Percentiles rank a stretch among this genome's conserved stretches.
Evolutionary conservation across 1,140 invertebrate genomes (phyloP).

Genomic region (Lethrus apterus): DNA sequence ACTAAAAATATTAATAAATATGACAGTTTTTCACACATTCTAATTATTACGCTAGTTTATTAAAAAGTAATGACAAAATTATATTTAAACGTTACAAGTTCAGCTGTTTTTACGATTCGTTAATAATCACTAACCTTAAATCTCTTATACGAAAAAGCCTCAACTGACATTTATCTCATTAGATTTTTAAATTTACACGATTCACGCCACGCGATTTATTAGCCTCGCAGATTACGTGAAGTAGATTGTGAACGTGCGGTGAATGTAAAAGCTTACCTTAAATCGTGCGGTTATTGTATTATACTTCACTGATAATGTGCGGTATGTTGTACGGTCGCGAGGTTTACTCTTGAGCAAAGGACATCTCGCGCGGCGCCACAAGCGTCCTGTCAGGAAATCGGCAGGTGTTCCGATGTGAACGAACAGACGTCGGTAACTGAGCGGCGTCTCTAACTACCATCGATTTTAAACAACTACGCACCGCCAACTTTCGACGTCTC

Average conservation of each 20-base stretch:
- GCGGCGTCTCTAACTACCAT: slow-evolving; percentile 22
- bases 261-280: slow-evolving; percentile 8
- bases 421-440: slow-evolving; percentile 23
- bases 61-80: too few species aligned
- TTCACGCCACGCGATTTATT: slow-evolving; percentile 5
- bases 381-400: not conserved
- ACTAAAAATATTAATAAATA: too few species aligned
- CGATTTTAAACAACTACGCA: slow-evolving; percentile 24
- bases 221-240: slow-evolving; percentile 2
- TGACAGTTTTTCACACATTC: too few species aligned
- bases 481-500: slow-evolving; percentile 16
- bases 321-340: slow-evolving; percentile 1
- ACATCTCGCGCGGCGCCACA: slow-evolving; percentile 14
- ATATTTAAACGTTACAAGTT: too few species aligned
- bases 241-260: not conserved
- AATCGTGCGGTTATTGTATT: not conserved
- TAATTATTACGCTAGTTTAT: too few species aligned
- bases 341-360: not conserved
- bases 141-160: too few species aligned
- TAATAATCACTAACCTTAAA: too few species aligned
- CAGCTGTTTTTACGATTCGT: too few species aligned
- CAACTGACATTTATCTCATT: slow-evolving; percentile 17
- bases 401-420: slow-evolving; percentile 13
- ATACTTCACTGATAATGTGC: slow-evolving; percentile 12
- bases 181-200: slow-evolving; percentile 13